A percentile compares a stretch with the other conserved stretches of the same genome.
phyloP scores from a whole-genome alignment of 2,888 invertebrate species.

The Pegoplata infirma region DNA sequence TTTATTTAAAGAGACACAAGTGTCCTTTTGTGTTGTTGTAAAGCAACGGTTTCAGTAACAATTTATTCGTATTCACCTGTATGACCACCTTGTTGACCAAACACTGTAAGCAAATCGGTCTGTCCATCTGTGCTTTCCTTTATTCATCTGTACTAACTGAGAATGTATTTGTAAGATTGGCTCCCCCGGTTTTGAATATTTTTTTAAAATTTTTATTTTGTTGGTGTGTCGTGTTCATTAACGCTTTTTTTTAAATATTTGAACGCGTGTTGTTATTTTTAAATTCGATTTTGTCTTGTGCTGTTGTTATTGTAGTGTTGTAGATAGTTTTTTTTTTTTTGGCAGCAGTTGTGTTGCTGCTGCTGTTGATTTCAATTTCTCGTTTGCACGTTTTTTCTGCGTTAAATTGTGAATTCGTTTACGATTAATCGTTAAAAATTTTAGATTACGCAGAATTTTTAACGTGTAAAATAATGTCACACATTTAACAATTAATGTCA shows the following conservation, averaged over 20 bases:
- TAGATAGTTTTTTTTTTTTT: conserved; percentile 18
- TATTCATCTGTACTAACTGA: background rate
- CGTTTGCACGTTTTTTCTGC: conserved; percentile 56
- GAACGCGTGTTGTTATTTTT: conserved; percentile 66
- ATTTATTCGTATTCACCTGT: conserved; percentile 55
- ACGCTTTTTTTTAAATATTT: conserved; percentile 74
- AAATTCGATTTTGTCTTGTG: conserved; percentile 31
- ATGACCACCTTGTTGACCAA: conserved; percentile 57
- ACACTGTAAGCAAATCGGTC: too few species aligned
- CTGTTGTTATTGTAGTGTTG: background rate
- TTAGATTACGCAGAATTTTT: conserved; percentile 65
- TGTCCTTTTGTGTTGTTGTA: conserved; percentile 38
- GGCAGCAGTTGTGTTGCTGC: conserved; percentile 32
- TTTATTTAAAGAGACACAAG: conserved; percentile 15
- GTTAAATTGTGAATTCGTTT: conserved; percentile 62
- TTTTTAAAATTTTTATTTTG: conserved; percentile 7
- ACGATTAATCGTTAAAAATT: conserved; percentile 62
- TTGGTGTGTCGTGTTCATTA: conserved; percentile 70
- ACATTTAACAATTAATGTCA: conserved; percentile 63
- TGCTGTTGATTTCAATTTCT: conserved; percentile 34
- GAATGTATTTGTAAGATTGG: conserved; percentile 23
- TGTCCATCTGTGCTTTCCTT: conserved; percentile 15
- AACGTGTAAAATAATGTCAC: conserved; percentile 63
- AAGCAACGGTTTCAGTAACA: conserved; percentile 60
- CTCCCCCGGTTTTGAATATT: background rate